Evolutionary conservation across 2,888 invertebrate species (phyloP).

Genomic region (Holacanthella duospinosa): DNA sequence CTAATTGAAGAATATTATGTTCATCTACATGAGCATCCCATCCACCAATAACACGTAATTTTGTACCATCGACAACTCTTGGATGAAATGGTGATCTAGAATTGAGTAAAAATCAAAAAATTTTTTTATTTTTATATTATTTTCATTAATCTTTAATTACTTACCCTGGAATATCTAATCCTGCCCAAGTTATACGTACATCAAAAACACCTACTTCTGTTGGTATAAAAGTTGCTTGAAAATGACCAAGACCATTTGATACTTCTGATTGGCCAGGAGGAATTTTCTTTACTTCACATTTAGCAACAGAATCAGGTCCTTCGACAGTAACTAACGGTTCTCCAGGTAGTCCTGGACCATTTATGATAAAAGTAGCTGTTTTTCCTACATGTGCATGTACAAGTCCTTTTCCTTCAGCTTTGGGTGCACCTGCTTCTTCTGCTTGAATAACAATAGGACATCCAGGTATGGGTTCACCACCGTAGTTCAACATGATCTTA

Average conservation of each 20-base stretch:
- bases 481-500: constrained; percentile 51
- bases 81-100: constrained; percentile 81
- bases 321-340: constrained; percentile 47
- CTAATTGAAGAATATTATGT: constrained; percentile 42
- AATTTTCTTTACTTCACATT: constrained; percentile 37
- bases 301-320: constrained; percentile 51
- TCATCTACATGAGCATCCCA: constrained; percentile 55
- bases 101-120: constrained; percentile 51
- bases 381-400: constrained; percentile 46
- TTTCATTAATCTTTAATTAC: too few relatives aligned
- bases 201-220: constrained; percentile 85
- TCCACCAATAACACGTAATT: constrained; percentile 67
- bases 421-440: constrained; percentile 50
- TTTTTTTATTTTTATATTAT: not conserved
- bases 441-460: constrained; percentile 51
- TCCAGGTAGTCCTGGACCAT: constrained; percentile 45
- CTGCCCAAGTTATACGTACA: constrained; percentile 62
- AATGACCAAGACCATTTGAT: constrained; percentile 52
- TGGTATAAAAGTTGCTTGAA: constrained; percentile 81
- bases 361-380: constrained; percentile 48
- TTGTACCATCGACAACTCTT: constrained; percentile 60
- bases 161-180: constrained; percentile 46
- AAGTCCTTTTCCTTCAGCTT: constrained; percentile 53
- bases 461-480: constrained; percentile 48
- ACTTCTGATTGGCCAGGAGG: constrained; percentile 36